A percentile compares a stretch with the other conserved stretches of the same genome.
phyloP scores from a whole-genome alignment of 2,888 invertebrate species.

The Ashinkailepas kermadecensis region DNA sequence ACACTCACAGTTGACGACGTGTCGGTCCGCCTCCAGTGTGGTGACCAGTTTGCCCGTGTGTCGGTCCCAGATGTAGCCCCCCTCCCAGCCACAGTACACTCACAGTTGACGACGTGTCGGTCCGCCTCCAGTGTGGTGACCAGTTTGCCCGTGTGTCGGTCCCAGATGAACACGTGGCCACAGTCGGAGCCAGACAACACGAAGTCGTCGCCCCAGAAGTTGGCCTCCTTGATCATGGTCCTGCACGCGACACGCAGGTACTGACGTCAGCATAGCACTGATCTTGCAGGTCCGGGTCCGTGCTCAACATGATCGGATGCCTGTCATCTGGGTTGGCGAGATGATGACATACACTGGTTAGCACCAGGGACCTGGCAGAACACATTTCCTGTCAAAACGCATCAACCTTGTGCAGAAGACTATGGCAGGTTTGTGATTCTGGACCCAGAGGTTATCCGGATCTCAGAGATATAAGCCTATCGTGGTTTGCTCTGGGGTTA shows the following conservation, averaged over 20 bases:
- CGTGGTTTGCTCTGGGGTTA: no score
- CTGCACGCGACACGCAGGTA: constrained; percentile 41
- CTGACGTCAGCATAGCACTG: background rate
- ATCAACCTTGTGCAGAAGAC: no score
- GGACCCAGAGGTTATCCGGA: no score
- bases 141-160: constrained; percentile 58
- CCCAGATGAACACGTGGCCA: constrained; percentile 78
- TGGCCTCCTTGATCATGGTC: constrained; percentile 77
- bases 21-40: constrained; percentile 69
- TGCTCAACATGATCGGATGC: no score
- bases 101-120: constrained; percentile 69
- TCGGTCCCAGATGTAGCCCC: constrained; percentile 57
- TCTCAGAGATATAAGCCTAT: no score
- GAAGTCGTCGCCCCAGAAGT: constrained; percentile 72
- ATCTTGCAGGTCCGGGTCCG: background rate
- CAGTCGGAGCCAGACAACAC: constrained; percentile 85
- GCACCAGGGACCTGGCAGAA: no score
- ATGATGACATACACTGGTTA: no score
- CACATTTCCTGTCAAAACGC: no score
- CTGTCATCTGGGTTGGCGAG: no score
- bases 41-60: constrained; percentile 61
- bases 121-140: constrained; percentile 71
- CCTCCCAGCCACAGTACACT: background rate
- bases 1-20: constrained; percentile 61
- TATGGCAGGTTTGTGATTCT: no score